Base-by-base conservation (phyloP, 2,888 invertebrate genomes). In the Parnassius smintheus region DNA sequence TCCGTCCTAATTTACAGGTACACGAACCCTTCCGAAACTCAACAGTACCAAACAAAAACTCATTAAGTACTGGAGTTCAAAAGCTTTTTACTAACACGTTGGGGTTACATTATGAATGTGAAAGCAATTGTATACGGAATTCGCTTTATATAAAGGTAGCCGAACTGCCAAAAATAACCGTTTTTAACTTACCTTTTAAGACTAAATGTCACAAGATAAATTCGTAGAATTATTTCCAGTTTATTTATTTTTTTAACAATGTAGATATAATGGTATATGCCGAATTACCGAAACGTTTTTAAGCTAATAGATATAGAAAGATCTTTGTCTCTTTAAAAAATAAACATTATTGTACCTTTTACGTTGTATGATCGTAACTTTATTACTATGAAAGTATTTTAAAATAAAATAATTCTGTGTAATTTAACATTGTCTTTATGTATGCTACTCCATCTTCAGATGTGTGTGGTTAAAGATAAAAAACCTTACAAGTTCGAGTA, bases 11-110 rank as follows among this genome's bases (percentile, higher is more conserved):
- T 64, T 64, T 52, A 60, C 56, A 60, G 59, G 60, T 57, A 64
- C 13, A n/a, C 49, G 44, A 18, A n/a, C 57, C 64, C 53, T 41
- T 18, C 13, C 63, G 50, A 56, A 64, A 56, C 59, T 56, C 59
- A 59, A 50, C 56, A 53, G 56, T 60, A 9, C 35, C 57, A 62
- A 60, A 64, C 64, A 64, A 60, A 64, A 64, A 64, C 64, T 60
- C 64, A 60, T 60, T 56, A 56, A 64, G 56, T 52, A 49, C 48
- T 60, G 50, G 18, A 56, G 60, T 60, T 64, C 64, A 64, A 64
- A 64, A 64, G 64, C 60, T 64, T 60, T 64, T 64, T 60, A 53
- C 64, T 56, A 64, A 60, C 64, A 56, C 56, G 57, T 56, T 49
- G 56, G 60, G 64, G 64, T 60, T 56, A 60, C 59, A 44, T 53